Conservation (phyloP, 2,113 vertebrate genomes). For the Corythoichthys intestinalis region DNA sequence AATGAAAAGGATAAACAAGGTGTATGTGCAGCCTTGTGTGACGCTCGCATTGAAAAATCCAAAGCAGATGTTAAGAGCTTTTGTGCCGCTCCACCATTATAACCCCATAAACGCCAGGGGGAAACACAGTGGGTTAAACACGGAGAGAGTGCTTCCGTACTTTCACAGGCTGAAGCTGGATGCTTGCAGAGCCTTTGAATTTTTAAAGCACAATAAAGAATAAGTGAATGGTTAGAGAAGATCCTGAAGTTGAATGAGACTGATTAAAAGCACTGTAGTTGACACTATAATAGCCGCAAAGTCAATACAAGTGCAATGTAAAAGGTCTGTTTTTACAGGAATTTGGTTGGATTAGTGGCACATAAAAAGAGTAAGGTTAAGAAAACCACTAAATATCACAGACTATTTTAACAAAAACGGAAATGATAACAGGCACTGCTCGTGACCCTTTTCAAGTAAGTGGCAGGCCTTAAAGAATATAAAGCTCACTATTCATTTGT, state of each 20-base stretch:
- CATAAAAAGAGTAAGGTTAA: conserved; percentile 13
- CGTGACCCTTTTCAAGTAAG: conserved; percentile 50
- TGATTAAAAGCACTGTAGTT: not conserved
- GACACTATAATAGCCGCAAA: conserved; percentile 1
- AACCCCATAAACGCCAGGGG: conserved; percentile 46
- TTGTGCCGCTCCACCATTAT: conserved; percentile 42
- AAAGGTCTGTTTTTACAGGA: not conserved
- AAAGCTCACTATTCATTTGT: conserved; percentile 61
- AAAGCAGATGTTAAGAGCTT: conserved; percentile 56
- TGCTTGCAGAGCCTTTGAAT: conserved; percentile 30
- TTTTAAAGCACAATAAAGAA: conserved; percentile 25
- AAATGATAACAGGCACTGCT: conserved; percentile 35
- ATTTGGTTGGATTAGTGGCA: conserved; percentile 10
- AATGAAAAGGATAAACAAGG: conserved; percentile 40
- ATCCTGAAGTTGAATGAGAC: not conserved
- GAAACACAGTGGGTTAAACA: conserved; percentile 28
- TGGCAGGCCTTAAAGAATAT: conserved; percentile 50
- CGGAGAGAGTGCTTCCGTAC: conserved; percentile 34
- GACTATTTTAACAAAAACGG: conserved; percentile 30
- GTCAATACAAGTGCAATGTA: not conserved
- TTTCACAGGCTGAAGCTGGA: conserved; percentile 29
- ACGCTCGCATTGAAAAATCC: conserved; percentile 37
- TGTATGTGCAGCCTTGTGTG: conserved; percentile 17
- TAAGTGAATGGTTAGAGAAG: conserved; percentile 1
- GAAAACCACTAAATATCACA: conserved; percentile 32